Evolutionary conservation across 53 echinoderm and acorn worm species (phyloP).

Genomic region (Henricia sp.): DNA sequence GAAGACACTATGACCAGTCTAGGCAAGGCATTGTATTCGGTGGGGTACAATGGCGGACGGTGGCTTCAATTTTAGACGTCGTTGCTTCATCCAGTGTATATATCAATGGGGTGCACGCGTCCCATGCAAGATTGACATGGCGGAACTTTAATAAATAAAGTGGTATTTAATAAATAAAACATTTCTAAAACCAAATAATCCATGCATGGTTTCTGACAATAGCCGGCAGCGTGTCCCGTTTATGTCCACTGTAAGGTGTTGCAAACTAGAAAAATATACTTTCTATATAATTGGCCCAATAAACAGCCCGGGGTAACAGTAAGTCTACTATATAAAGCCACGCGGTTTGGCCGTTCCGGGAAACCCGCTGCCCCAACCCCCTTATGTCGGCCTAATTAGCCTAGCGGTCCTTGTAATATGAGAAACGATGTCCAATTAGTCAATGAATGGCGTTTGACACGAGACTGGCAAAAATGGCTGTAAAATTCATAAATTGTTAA

Average conservation of each 20-base stretch:
- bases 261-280: constrained; percentile 28
- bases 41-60: no score
- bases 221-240: background rate
- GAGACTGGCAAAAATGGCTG: no score
- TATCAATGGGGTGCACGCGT: no score
- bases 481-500: background rate
- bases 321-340: background rate
- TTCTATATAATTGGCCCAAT: background rate
- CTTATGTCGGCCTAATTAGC: background rate
- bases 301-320: background rate
- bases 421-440: constrained; percentile 12
- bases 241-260: constrained; percentile 37
- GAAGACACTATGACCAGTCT: no score
- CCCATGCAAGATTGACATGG: no score
- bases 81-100: no score
- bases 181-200: no score
- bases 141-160: no score
- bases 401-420: constrained; percentile 9
- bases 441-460: no score
- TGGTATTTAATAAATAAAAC: no score
- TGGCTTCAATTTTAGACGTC: no score
- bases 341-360: background rate
- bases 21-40: no score
- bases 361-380: background rate
- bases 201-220: background rate